These are phyloP conservation scores for Stratiomys singularior DNA, from an alignment of 2,888 invertebrate genomes.

Conservation along the genomic window DNA sequence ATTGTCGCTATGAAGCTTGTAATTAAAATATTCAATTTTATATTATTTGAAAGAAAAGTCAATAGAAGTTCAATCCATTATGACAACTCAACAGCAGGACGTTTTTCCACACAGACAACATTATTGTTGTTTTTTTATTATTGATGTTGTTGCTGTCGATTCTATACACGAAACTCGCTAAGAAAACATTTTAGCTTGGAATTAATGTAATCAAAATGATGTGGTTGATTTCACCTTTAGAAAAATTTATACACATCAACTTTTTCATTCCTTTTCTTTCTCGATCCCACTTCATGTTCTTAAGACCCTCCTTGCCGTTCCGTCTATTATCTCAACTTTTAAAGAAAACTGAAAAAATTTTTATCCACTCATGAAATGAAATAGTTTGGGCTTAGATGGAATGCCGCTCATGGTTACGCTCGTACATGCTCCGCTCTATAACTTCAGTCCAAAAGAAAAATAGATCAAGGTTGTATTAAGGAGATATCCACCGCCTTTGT, in stretches of 20 bases:
- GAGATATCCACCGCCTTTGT: not conserved
- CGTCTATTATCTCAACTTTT: too few relatives aligned
- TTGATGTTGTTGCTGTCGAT: not conserved
- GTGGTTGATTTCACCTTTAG: constrained; percentile 32
- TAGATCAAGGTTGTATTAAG: constrained; percentile 36
- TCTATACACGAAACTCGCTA: not conserved
- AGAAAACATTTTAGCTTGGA: constrained; percentile 20
- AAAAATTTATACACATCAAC: not conserved
- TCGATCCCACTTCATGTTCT: too few relatives aligned
- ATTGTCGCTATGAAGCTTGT: too few relatives aligned
- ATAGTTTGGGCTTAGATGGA: not conserved
- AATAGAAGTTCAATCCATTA: too few relatives aligned
- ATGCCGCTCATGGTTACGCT: not conserved
- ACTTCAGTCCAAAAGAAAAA: not conserved
- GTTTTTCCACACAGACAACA: too few relatives aligned
- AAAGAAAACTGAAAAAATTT: not conserved
- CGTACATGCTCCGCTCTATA: not conserved
- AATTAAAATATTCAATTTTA: too few relatives aligned
- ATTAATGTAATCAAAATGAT: constrained; percentile 36
- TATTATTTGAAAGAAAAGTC: too few relatives aligned
- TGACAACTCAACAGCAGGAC: too few relatives aligned
- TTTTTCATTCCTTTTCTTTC: not conserved
- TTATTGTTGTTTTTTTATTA: too few relatives aligned
- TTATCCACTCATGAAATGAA: constrained; percentile 11
- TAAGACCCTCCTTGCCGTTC: not conserved